Base-by-base conservation (phyloP, 2,797 vertebrate species). In the Notoglanidium macrostoma region DNA sequence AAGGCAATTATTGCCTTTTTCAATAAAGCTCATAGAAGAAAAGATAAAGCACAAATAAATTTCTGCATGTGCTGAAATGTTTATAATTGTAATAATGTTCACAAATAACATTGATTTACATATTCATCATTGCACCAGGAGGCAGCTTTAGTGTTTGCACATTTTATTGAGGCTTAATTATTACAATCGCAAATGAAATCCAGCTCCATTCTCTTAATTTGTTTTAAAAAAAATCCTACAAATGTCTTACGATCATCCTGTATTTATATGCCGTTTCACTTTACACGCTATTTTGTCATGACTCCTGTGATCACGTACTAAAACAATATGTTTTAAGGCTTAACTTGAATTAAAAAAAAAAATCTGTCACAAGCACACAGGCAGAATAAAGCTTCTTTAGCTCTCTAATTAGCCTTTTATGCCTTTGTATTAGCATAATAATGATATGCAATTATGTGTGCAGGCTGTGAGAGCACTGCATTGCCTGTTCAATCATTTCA, bases 361-460 rank as follows among this genome's bases (percentile, higher is more conserved):
- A 80, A 73, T 63, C 68, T 73, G 46, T 67, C 40, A 54, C 51
- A 94, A 92, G 94, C 95, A 95, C 90, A 93, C 91, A 92, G 88
- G 89, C 92, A 93, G 93, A 95, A 95, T 94, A 95, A 95, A 95
- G 93, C 93, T 90, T 94, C 95, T 92, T 95, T 95, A 95, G 95
- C 93, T 92, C 94, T 95, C 93, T 95, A 95, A 95, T 95, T 94
- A 93, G 92, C 93, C 94, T 93, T 95, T 93, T 94, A 94, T 94
- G 93, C 92, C 90, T 91, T 90, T 86, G 90, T 94, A 95, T 95
- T 95, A 95, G 93, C 94, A 95, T 95, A 95, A 95, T 95, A 95
- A 95, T 95, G 94, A 95, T 93, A 92, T 92, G 94, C 95, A 95
- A 95, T 95, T 94, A 95, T 92, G 92, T 94, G 93, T 92, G 93